phyloP scores from a whole-genome alignment of 2,888 invertebrate species.

The Perdita meconis region DNA sequence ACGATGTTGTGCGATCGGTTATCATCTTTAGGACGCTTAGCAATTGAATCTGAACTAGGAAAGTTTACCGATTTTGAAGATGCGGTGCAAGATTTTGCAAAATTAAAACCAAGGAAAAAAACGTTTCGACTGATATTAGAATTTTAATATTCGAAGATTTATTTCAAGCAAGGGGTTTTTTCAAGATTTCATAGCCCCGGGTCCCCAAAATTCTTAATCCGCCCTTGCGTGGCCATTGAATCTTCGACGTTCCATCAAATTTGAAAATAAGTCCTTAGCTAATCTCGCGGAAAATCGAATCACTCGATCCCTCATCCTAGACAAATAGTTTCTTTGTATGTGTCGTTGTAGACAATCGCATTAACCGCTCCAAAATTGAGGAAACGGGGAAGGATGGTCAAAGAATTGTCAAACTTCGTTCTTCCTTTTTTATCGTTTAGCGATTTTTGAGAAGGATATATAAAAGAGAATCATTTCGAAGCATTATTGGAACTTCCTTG shows the following conservation, averaged over 20 bases:
- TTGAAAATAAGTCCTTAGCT: conserved; percentile 53
- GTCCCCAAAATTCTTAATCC: too few species aligned
- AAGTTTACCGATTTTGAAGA: too few species aligned
- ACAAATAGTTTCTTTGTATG: conserved; percentile 36
- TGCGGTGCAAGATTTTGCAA: too few species aligned
- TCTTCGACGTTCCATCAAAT: conserved; percentile 39
- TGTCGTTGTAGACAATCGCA: conserved; percentile 29
- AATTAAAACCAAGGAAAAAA: too few species aligned
- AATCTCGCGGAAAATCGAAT: conserved; percentile 67
- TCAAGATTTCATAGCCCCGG: too few species aligned
- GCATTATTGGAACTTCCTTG: neutral
- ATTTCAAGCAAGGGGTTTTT: neutral
- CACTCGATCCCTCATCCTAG: conserved; percentile 43
- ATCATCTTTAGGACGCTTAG: too few species aligned
- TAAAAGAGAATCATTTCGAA: neutral
- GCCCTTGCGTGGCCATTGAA: too few species aligned
- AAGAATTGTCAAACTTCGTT: conserved; percentile 31
- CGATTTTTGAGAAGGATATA: conserved; percentile 1
- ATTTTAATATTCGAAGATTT: too few species aligned
- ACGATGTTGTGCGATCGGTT: too few species aligned
- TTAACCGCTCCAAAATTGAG: conserved; percentile 37
- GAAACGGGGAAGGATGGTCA: conserved; percentile 28
- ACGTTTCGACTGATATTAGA: too few species aligned
- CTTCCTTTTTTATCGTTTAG: conserved; percentile 15
- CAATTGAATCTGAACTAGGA: too few species aligned